Evolutionary conservation across 2,797 vertebrate genomes (phyloP).

Genomic region (Helarctos malayanus): DNA sequence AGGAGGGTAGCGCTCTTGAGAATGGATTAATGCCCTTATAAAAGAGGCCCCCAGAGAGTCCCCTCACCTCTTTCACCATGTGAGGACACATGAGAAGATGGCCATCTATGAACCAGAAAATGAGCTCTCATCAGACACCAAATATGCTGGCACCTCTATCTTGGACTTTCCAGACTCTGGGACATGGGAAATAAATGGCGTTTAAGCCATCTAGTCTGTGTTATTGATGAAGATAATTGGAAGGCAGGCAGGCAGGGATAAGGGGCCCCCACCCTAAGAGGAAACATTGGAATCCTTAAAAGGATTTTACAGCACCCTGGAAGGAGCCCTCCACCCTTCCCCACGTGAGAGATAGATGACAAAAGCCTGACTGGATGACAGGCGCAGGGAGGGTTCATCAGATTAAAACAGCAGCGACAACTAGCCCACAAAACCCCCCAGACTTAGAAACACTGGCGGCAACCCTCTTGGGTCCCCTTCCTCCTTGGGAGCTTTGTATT

Average conservation of each 20-base stretch:
- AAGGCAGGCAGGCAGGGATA: background rate
- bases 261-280: background rate
- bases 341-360: background rate
- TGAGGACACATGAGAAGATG: background rate
- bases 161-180: background rate
- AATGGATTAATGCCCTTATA: background rate
- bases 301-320: background rate
- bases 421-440: background rate
- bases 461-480: background rate
- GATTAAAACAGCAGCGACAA: background rate
- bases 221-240: background rate
- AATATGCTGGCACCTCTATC: background rate
- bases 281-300: background rate
- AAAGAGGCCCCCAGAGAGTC: background rate
- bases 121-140: background rate
- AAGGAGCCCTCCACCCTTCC: background rate
- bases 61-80: background rate
- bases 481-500: too few relatives aligned
- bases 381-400: background rate
- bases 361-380: background rate
- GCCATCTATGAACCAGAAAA: background rate
- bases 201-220: background rate
- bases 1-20: background rate
- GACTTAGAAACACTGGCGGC: background rate
- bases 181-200: background rate